phyloP scores from a whole-genome alignment of 2,797 vertebrate genomes.

The Peromyscus eremicus region DNA sequence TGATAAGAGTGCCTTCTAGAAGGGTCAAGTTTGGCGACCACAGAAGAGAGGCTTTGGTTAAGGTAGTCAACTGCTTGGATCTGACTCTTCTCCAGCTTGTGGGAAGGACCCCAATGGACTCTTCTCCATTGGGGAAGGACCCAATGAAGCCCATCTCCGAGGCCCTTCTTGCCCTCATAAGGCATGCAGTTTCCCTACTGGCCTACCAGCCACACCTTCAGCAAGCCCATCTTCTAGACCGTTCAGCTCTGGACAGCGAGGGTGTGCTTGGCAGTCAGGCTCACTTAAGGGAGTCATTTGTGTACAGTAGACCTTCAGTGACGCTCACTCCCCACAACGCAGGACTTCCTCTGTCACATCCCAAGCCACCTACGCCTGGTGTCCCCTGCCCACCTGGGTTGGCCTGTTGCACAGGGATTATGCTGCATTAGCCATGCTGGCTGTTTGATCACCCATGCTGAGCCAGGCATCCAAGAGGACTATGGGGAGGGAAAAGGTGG shows the following conservation, averaged over 20 bases:
- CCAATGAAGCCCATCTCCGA: not conserved
- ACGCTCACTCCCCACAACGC: fast-evolving
- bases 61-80: fast-evolving
- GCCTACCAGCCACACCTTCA: fast-evolving
- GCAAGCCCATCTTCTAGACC: not conserved
- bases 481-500: fast-evolving
- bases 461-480: not conserved
- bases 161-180: not conserved
- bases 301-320: not conserved
- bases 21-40: not conserved
- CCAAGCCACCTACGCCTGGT: no score
- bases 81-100: no score
- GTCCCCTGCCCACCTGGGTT: not conserved
- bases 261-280: not conserved
- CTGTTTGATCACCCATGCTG: not conserved
- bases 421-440: not conserved
- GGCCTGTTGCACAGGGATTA: no score
- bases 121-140: no score
- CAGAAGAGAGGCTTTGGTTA: fast-evolving
- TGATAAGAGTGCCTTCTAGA: not conserved
- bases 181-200: fast-evolving
- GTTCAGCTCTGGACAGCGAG: not conserved
- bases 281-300: not conserved
- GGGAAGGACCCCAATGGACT: fast-evolving
- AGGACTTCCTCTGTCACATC: not conserved